Evolutionary conservation across 2,888 invertebrate species (phyloP).

Genomic region (Catocala nupta): DNA sequence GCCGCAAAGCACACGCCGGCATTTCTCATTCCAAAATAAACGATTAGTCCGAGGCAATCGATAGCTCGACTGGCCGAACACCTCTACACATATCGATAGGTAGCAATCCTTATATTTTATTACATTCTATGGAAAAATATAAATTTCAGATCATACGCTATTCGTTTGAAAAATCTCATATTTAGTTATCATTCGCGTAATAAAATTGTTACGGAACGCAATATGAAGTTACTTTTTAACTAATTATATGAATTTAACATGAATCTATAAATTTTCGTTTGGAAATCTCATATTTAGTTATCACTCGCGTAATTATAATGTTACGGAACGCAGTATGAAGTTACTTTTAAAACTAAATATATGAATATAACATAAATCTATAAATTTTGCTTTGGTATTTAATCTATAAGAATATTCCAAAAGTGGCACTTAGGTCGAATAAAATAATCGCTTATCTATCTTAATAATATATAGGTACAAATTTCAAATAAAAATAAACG

Average conservation of each 20-base stretch:
- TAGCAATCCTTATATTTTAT: conserved; percentile 7
- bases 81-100: conserved; percentile 6
- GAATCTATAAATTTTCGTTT: conserved; percentile 18
- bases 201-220: conserved; percentile 14
- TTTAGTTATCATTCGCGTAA: conserved; percentile 7
- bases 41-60: background rate
- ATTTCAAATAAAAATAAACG: conserved; percentile 44
- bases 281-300: conserved; percentile 4
- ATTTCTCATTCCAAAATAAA: background rate
- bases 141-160: conserved; percentile 12
- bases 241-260: conserved; percentile 10
- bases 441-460: conserved; percentile 51
- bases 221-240: conserved; percentile 21
- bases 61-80: conserved; percentile 11
- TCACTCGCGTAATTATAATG: conserved; percentile 5
- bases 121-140: conserved; percentile 13
- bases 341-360: conserved; percentile 19
- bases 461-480: conserved; percentile 44
- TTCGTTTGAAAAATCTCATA: conserved; percentile 2
- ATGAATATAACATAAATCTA: conserved; percentile 17
- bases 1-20: conserved; percentile 4
- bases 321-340: conserved; percentile 19
- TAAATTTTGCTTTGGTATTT: conserved; percentile 41
- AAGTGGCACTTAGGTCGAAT: conserved; percentile 66
- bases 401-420: conserved; percentile 53